Conservation (phyloP, 2,888 invertebrate genomes). For the Operophtera brumata region DNA sequence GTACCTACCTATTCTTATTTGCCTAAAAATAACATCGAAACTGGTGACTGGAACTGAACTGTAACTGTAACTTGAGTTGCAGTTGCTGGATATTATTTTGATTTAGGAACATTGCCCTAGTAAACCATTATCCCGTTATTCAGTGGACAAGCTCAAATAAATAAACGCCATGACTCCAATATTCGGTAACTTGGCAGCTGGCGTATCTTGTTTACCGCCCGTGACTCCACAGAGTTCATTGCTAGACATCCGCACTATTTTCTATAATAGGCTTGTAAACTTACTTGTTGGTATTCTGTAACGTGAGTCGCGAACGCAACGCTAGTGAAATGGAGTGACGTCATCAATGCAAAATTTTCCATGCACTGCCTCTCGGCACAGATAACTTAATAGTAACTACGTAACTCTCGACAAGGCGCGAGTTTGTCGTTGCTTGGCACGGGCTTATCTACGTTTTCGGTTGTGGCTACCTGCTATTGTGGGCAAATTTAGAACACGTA, state of each 20-base stretch:
- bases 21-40: neutral
- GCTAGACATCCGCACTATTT: slow-evolving; percentile 44
- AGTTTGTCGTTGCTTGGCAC: neutral
- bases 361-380: neutral
- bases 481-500: neutral
- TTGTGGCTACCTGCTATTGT: neutral
- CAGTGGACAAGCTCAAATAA: slow-evolving; percentile 19
- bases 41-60: neutral
- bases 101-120: no score
- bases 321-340: slow-evolving; percentile 3
- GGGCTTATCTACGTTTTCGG: neutral
- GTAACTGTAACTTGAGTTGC: no score
- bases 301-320: neutral
- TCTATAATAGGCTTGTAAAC: slow-evolving; percentile 29
- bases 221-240: slow-evolving; percentile 65
- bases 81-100: no score
- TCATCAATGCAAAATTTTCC: slow-evolving; percentile 14
- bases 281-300: slow-evolving; percentile 16
- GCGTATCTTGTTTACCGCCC: slow-evolving; percentile 72
- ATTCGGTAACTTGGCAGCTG: slow-evolving; percentile 51
- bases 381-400: no score
- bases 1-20: no score
- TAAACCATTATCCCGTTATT: neutral
- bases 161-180: slow-evolving; percentile 47
- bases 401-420: neutral